Base-by-base conservation (phyloP, 2,797 vertebrate genomes). In the Carcharodon carcharias region DNA sequence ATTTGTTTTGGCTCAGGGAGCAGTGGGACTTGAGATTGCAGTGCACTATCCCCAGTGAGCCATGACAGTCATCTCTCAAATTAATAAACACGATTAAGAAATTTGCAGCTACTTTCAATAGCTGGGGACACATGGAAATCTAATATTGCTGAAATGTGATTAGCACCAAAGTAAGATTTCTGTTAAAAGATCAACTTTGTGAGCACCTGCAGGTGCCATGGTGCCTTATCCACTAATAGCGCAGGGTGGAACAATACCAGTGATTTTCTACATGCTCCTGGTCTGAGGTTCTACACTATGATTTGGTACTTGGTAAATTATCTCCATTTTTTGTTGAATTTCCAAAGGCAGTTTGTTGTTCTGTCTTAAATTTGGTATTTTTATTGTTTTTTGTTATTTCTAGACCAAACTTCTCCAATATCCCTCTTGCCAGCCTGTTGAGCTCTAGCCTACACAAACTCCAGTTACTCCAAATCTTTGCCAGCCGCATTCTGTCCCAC, bases 311-410 rank as follows among this genome's bases (percentile, higher is more conserved):
- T 91, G 56, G 35, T 61, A 56, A 91, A 91, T 61, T 21, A 61
- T 91, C n/a, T 91, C 9, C 56, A n/a, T 28, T 91, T 26, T 61
- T 91, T n/a, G 31, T 61, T 31, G 88, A 56, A 61, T 61, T 89
- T 31, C 88, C 58, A 58, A 58, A 35, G 31, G 45, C 31, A 61
- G 31, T 31, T 23, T 61, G 14, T 91, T 14, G 56, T 3, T 31
- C 12, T 91, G 88, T 91, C 56, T 61, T 61, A 61, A 61, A 58
- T 91, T 91, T 91, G 88, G 21, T 35, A 61, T 61, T n/a, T 56
- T 61, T 23, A 69, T 69, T 69, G 4, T 69, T 69, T 91, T 91
- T 35, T 91, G 88, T n/a, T 91, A 91, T 91, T 91, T 91, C 88
- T 61, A 91, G 58, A 61, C 16, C 31, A 91, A 61, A n/a, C 88